Base-by-base conservation (phyloP, 30 jellyfish, hydroid and myxozoan genomes). In the Chironex yamaguchii region DNA sequence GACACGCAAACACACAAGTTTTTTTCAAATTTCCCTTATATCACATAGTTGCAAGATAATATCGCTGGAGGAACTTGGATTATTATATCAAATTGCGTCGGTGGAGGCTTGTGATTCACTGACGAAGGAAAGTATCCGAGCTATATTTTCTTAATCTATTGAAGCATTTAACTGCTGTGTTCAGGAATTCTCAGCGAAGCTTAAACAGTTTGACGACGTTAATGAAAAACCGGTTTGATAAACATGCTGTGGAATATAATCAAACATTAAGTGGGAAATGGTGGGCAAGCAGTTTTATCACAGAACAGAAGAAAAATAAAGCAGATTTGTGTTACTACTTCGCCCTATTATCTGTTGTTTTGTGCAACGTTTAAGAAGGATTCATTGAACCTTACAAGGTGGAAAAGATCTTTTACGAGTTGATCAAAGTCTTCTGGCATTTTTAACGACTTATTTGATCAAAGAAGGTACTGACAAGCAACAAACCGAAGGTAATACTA, bases 121-220 rank as follows among this genome's bases (percentile, higher is more conserved):
- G 9, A 17, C 58, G 58, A 42, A 42, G 17, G 13, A 9, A 42
- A 42, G 17, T 42, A 42, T 42, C 58, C 17, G 17, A 17, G 9
- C 58, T 42, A 17, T 42, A 42, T 42, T 42, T 42, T 42, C 17
- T 6, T 42, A 42, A 42, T 42, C 58, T 42, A 42, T 42, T 72
- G 86, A 20, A 24, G 49, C 86, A 26, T 29, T 36, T 72, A 20
- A 32, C 75, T 48, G 86, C 74, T 34, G 34, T 35, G 66, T 67
- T 24, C 1, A 24, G 25, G 82, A 69, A 31, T 35, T 24, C 0
- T 64, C 77, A 64, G 28, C 77, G 34, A 29, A 64, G 77, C 9
- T 64, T 20, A 14, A 64, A 64, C 48, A 64, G 34, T 20, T 23
- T 33, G 29, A 33, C 34, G 77, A 33, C 17, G 23, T 64, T 9